A percentile compares a stretch with the other conserved stretches of the same genome.
Conservation (phyloP, 2,888 invertebrate genomes). For the Taenaris catops region DNA sequence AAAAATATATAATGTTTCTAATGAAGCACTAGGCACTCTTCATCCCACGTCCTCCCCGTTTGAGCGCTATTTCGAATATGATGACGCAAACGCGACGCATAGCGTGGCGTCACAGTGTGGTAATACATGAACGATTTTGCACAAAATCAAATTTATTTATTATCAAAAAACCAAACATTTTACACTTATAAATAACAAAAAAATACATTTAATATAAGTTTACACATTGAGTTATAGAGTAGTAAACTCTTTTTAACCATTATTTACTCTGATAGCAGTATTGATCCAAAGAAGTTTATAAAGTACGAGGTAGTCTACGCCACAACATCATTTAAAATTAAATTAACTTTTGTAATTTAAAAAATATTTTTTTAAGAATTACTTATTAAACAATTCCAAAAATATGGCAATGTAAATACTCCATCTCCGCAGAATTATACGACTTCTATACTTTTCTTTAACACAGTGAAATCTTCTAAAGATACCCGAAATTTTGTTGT, state of each 20-base stretch:
- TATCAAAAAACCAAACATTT: conserved; percentile 4
- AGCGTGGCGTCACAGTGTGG: conserved; percentile 58
- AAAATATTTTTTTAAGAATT: too few species aligned
- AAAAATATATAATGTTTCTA: conserved; percentile 57
- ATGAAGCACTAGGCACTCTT: conserved; percentile 40
- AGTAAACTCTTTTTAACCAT: background rate
- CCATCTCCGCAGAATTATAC: too few species aligned
- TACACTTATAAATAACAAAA: background rate
- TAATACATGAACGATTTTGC: conserved; percentile 35
- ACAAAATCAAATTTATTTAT: conserved; percentile 32
- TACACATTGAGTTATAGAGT: conserved; percentile 11
- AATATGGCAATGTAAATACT: too few species aligned
- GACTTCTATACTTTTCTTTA: too few species aligned
- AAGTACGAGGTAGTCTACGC: conserved; percentile 22
- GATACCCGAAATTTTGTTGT: too few species aligned
- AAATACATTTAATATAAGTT: conserved; percentile 1
- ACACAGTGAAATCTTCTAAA: too few species aligned
- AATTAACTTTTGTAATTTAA: background rate
- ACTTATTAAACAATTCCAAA: too few species aligned
- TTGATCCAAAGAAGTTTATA: conserved; percentile 18
- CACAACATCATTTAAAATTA: conserved; percentile 6
- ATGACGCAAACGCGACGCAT: conserved; percentile 68
- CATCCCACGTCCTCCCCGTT: conserved; percentile 67
- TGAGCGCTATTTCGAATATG: conserved; percentile 61
- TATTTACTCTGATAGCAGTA: conserved; percentile 10